These are phyloP conservation scores for Zaprionus lineosus DNA, from an alignment of 2,888 invertebrate genomes.

Conservation along the genomic window DNA sequence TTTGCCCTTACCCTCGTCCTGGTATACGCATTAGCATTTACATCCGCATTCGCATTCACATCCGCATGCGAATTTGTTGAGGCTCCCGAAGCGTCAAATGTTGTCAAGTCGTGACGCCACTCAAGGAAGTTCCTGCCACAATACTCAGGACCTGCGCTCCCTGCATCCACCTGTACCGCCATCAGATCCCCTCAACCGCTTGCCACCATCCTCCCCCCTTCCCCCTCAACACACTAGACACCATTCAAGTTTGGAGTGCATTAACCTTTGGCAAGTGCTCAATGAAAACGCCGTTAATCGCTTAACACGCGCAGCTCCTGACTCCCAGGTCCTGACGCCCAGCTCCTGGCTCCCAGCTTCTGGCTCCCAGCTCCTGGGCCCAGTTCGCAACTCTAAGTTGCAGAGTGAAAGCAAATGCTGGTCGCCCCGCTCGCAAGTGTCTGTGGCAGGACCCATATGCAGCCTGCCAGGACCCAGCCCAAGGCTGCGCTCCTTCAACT, in stretches of 20 bases:
- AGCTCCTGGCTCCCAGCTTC: too few relatives aligned
- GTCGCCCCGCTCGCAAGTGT: slow-evolving; percentile 4
- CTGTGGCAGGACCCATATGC: slow-evolving; percentile 31
- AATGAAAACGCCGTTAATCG: slow-evolving; percentile 64
- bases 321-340: not conserved
- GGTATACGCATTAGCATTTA: too few relatives aligned
- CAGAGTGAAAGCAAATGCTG: not conserved
- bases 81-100: slow-evolving; percentile 43
- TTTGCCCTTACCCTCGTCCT: not conserved
- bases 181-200: too few relatives aligned
- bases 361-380: too few relatives aligned
- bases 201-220: not conserved
- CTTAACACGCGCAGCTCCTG: slow-evolving; percentile 49
- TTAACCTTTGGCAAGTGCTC: slow-evolving; percentile 60
- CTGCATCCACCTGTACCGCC: too few relatives aligned
- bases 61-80: slow-evolving; percentile 39
- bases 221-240: slow-evolving; percentile 22
- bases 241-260: slow-evolving; percentile 60
- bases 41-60: slow-evolving; percentile 36
- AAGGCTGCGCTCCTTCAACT: slow-evolving; percentile 34
- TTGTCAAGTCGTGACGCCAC: slow-evolving; percentile 41
- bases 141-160: slow-evolving; percentile 10
- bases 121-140: slow-evolving; percentile 32
- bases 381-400: too few relatives aligned
- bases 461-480: not conserved